Base-by-base conservation (phyloP, 2,888 invertebrate species). In the Eurois occulta region DNA sequence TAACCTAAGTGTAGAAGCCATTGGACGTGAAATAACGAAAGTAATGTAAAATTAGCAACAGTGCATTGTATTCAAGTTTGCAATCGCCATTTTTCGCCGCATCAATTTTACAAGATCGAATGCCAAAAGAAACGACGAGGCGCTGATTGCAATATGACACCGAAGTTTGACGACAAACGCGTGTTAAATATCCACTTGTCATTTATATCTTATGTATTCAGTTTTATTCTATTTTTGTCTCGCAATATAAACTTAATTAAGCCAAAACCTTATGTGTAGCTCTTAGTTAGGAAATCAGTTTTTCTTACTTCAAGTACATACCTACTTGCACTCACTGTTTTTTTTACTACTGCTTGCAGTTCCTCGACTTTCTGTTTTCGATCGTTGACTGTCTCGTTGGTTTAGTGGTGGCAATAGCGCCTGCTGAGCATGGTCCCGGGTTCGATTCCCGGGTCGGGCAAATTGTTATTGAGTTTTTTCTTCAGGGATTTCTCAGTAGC, bases 131-230 rank as follows among this genome's bases (percentile, higher is more conserved):
- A 70, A 72, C 21, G 72, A 76, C 77, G 41, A 76, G 83, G 60
- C 78, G 86, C 87, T 88, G 75, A 85, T 72, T 65, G 75, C 65
- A n/a, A 77, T 43, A 72, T 84, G 88, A 76, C 78, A 87, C 84
- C 84, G 13, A 6, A 38, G n/a, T 66, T 72, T 72, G 52, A 52
- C 58, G 69, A 52, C 52, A 60, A 84, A 65, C 38, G 46, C 38
- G 58, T 84, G 46, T 75, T 71, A 60, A 74, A 73, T 74, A 64
- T 65, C 75, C 62, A 55, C 18, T 60, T 43, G 62, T 24, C 2
- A 32, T 38, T 38, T 41, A 18, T 52, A 21, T 48, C n/a, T 35
- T 77, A 43, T n/a, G 41, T 32, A 76, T 65, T 65, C 5, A 11
- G 28, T 46, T 35, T 43, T 35, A 64, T 76, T 76, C 1, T 67